Percentiles rank a stretch among this genome's conserved stretches.
Evolutionary conservation across 2,113 vertebrate genomes (phyloP).

Genomic region (Heterocephalus glaber): DNA sequence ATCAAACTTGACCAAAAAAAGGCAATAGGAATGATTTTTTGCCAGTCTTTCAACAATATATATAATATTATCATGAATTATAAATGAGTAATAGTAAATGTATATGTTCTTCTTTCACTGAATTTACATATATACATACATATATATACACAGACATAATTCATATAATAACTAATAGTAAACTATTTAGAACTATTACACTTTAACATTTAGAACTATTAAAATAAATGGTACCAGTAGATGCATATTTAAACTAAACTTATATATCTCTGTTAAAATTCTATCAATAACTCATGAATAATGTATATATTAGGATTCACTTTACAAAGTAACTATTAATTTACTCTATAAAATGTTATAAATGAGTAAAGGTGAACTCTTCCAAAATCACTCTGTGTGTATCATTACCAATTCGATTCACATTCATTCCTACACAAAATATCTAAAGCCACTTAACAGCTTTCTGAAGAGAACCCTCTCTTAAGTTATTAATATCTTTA

Average conservation of each 20-base stretch:
- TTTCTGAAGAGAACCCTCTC: slow-evolving; percentile 69
- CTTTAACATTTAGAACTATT: slow-evolving; percentile 28
- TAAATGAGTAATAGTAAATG: neutral
- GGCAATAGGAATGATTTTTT: neutral
- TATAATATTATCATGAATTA: neutral
- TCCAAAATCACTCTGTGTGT: slow-evolving; percentile 64
- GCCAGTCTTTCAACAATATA: neutral
- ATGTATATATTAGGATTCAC: slow-evolving; percentile 73
- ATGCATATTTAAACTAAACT: slow-evolving; percentile 51
- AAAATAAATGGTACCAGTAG: slow-evolving; percentile 34
- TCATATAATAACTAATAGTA: neutral
- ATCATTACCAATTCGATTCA: slow-evolving; percentile 76
- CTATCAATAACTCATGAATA: slow-evolving; percentile 66
- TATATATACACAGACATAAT: neutral
- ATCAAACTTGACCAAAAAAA: neutral
- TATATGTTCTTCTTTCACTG: neutral
- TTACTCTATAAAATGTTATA: slow-evolving; percentile 67
- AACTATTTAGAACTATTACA: neutral
- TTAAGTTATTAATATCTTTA: slow-evolving; percentile 83
- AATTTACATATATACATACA: neutral
- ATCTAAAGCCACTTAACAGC: slow-evolving; percentile 71
- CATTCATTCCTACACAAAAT: slow-evolving; percentile 75
- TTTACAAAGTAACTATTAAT: slow-evolving; percentile 76
- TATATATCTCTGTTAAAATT: slow-evolving; percentile 59
- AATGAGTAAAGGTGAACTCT: slow-evolving; percentile 76